A percentile compares a stretch with the other conserved stretches of the same genome.
Conservation (phyloP, 2,888 invertebrate species). For the Tricholauxania praeusta region DNA sequence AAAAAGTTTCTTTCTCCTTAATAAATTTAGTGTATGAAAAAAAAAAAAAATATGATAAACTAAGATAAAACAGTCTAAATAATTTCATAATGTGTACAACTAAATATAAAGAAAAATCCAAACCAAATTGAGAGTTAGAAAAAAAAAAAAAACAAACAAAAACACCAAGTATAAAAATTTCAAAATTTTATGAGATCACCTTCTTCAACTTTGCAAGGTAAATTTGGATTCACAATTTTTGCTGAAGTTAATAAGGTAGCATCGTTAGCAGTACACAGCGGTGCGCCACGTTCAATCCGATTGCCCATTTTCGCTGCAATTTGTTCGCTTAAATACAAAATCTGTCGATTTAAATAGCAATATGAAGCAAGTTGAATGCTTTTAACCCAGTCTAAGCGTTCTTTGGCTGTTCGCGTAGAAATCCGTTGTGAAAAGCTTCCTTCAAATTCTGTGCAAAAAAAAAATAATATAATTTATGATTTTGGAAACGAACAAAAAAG, state of each 20-base stretch:
- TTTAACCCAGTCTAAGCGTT: constrained; percentile 88
- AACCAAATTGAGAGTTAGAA: constrained; percentile 20
- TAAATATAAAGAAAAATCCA: constrained; percentile 14
- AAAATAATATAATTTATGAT: constrained; percentile 4
- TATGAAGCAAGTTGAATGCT: constrained; percentile 87
- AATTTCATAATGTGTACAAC: constrained; percentile 6
- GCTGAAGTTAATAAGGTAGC: constrained; percentile 55
- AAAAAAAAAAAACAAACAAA: constrained; percentile 23
- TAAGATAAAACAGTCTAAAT: constrained; percentile 1
- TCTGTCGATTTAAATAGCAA: constrained; percentile 81
- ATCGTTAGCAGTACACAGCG: constrained; percentile 71
- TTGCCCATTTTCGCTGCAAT: constrained; percentile 67
- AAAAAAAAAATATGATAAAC: neutral
- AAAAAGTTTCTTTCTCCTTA: neutral
- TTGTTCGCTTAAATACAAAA: constrained; percentile 72
- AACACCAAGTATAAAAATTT: constrained; percentile 38
- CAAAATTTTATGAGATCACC: constrained; percentile 72
- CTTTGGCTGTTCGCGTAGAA: constrained; percentile 82
- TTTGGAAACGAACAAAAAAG: neutral
- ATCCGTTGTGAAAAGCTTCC: constrained; percentile 86
- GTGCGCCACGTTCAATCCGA: constrained; percentile 70
- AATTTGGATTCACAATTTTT: neutral
- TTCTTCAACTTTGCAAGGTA: constrained; percentile 70
- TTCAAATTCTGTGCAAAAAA: constrained; percentile 76
- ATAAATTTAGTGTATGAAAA: neutral